Evolutionary conservation across 2,797 vertebrate genomes (phyloP).

Genomic region (Uromys caudimaculatus): DNA sequence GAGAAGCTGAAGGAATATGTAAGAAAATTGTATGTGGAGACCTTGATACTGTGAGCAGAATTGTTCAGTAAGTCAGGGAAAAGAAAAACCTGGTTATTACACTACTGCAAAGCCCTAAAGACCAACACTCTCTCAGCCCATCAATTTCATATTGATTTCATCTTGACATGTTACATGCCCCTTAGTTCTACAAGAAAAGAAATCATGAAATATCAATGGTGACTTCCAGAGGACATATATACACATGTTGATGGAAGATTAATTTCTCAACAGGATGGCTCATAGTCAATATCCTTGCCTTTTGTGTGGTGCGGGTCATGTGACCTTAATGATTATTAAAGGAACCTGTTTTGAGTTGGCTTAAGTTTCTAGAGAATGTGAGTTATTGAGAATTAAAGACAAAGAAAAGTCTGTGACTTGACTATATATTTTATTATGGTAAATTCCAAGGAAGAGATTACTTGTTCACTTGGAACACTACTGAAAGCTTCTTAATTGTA

Average conservation of each 20-base stretch:
- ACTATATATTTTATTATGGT: constrained; percentile 30
- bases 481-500: not conserved
- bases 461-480: not conserved
- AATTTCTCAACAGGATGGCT: constrained; percentile 67
- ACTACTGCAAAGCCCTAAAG: constrained; percentile 68
- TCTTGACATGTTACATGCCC: constrained; percentile 71
- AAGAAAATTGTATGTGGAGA: constrained; percentile 42
- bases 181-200: constrained; percentile 75
- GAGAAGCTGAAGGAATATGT: not conserved
- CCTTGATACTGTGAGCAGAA: constrained; percentile 66
- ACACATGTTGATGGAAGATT: constrained; percentile 73
- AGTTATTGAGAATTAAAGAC: constrained; percentile 30
- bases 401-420: not conserved
- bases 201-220: constrained; percentile 72
- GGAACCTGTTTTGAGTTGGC: not conserved
- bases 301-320: constrained; percentile 35
- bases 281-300: constrained; percentile 46
- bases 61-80: constrained; percentile 16
- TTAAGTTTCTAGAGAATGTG: constrained; percentile 57
- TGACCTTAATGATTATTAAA: constrained; percentile 65
- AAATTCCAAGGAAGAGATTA: not conserved
- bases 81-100: constrained; percentile 54
- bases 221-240: constrained; percentile 71
- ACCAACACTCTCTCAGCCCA: constrained; percentile 63
- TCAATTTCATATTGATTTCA: constrained; percentile 80